Evolutionary conservation across 2,797 vertebrate species (phyloP).

Genomic region (Trematomus bernacchii): DNA sequence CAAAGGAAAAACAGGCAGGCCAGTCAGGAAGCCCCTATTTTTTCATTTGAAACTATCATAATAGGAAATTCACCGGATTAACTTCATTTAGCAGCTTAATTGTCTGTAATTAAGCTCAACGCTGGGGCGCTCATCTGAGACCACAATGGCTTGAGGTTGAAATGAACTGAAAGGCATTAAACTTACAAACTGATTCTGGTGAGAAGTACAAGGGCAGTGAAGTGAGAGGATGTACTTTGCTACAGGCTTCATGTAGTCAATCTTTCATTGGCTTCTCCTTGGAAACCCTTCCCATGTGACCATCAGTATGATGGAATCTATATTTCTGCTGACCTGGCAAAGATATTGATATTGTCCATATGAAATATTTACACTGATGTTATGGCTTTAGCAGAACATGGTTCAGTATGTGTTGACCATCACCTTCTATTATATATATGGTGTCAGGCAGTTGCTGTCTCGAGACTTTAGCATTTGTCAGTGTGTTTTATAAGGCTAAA

Average conservation of each 20-base stretch:
- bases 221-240: constrained; percentile 43
- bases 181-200: constrained; percentile 45
- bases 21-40: constrained; percentile 24
- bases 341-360: constrained; percentile 27
- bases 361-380: constrained; percentile 43
- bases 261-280: constrained; percentile 2
- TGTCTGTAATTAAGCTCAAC: constrained; percentile 37
- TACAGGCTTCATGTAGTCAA: constrained; percentile 17
- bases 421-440: not conserved
- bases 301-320: constrained; percentile 6
- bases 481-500: not conserved
- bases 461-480: not conserved
- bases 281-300: constrained; percentile 17
- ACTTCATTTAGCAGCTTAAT: constrained; percentile 25
- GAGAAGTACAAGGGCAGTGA: constrained; percentile 32
- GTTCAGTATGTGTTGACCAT: constrained; percentile 11
- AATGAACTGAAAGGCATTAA: constrained; percentile 56
- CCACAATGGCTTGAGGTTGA: constrained; percentile 36
- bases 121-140: constrained; percentile 39
- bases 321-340: constrained; percentile 34
- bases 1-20: constrained; percentile 37
- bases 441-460: not conserved
- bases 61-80: constrained; percentile 26
- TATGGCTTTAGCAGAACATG: not conserved
- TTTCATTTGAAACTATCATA: constrained; percentile 25